Conservation (phyloP, 1,140 invertebrate species). For the Drosophila triauraria region DNA sequence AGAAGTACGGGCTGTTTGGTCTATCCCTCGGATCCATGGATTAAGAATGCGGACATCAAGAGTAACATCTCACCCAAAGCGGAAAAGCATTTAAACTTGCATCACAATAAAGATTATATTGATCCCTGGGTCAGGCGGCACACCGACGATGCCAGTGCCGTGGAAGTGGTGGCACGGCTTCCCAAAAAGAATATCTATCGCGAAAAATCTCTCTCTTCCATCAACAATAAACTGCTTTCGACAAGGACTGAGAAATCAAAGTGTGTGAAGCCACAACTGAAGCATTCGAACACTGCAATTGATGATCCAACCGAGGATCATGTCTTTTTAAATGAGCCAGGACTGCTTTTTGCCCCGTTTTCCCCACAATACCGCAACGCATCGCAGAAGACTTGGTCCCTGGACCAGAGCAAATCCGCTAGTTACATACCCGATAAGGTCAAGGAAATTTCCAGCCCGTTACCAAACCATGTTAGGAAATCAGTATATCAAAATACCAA, state of each 20-base stretch:
- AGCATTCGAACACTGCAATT: conserved; percentile 27
- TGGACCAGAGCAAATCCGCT: conserved; percentile 49
- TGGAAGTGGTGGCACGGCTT: conserved; percentile 4
- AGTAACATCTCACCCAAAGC: conserved; percentile 3
- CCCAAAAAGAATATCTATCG: conserved; percentile 37
- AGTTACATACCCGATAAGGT: conserved; percentile 69
- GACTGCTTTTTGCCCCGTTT: conserved; percentile 63
- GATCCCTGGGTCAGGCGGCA: conserved; percentile 73
- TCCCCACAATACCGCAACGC: conserved; percentile 58
- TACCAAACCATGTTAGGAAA: conserved; percentile 39
- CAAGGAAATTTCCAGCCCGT: conserved; percentile 55
- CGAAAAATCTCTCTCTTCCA: conserved; percentile 47
- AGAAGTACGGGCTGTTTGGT: conserved; percentile 75
- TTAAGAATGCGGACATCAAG: conserved; percentile 70
- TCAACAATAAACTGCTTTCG: conserved; percentile 25
- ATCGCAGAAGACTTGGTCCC: conserved; percentile 40
- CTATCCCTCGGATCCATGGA: conserved; percentile 83
- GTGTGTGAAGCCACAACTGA: conserved; percentile 39
- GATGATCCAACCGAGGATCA: conserved; percentile 35
- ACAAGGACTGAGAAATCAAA: conserved; percentile 39
- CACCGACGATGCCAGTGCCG: conserved; percentile 18
- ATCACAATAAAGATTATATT: conserved; percentile 1
- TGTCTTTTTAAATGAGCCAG: conserved; percentile 34
- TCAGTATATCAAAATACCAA: conserved; percentile 39
- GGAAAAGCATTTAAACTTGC: conserved; percentile 30